A percentile compares a stretch with the other conserved stretches of the same genome.
phyloP scores from a whole-genome alignment of 1,140 invertebrate species.

The Rhagoletis zephyria region DNA sequence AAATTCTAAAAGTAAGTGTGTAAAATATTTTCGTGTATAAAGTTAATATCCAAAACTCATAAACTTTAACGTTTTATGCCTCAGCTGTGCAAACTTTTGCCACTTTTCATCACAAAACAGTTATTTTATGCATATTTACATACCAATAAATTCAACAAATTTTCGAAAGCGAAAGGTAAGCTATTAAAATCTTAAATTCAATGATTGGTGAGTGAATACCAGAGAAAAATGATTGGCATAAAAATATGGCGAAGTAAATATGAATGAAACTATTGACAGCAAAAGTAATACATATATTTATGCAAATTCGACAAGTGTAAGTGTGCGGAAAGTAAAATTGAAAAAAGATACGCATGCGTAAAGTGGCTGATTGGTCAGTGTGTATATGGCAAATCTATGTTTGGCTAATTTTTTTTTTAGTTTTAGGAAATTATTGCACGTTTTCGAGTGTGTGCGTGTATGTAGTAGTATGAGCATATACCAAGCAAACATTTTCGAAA shows the following conservation, averaged over 20 bases:
- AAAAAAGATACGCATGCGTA: slow-evolving; percentile 18
- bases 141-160: not conserved
- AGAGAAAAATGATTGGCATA: slow-evolving; percentile 22
- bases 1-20: not conserved
- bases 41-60: no score
- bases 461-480: not conserved
- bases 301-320: not conserved
- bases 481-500: no score
- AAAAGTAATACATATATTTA: slow-evolving; percentile 19
- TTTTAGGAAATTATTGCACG: not conserved
- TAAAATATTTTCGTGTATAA: not conserved
- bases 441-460: not conserved
- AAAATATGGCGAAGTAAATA: not conserved
- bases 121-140: not conserved
- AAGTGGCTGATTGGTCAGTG: not conserved
- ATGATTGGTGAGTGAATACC: not conserved
- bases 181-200: not conserved
- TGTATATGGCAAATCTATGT: not conserved
- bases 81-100: no score
- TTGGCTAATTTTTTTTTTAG: not conserved
- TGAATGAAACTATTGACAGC: not conserved
- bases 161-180: slow-evolving; percentile 26
- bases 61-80: no score
- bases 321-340: not conserved
- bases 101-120: no score